Evolutionary conservation across 2,888 invertebrate genomes (phyloP).

Genomic region (Timandra comae): DNA sequence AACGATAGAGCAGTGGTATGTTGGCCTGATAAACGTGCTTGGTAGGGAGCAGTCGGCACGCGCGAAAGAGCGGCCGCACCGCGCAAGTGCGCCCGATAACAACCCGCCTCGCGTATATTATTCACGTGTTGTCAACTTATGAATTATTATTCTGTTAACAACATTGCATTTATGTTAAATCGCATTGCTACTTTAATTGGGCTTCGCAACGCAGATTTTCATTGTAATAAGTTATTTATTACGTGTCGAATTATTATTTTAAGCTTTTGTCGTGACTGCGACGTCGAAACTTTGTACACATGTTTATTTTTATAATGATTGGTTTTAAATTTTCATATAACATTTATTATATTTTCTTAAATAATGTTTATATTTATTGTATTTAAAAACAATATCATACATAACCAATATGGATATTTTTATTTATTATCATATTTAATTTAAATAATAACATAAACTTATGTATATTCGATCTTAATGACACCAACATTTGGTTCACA

Average conservation of each 20-base stretch:
- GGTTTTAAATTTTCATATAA: too few relatives aligned
- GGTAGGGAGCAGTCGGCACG: constrained; percentile 49
- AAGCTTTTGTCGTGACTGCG: too few relatives aligned
- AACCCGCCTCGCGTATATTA: constrained; percentile 56
- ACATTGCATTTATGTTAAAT: constrained; percentile 45
- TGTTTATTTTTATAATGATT: too few relatives aligned
- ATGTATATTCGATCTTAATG: constrained; percentile 35
- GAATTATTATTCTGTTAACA: constrained; percentile 63
- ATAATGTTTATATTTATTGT: too few relatives aligned
- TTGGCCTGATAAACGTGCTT: constrained; percentile 21
- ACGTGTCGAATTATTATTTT: too few relatives aligned
- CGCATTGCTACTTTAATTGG: constrained; percentile 40
- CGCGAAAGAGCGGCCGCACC: constrained; percentile 52
- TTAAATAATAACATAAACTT: constrained; percentile 46
- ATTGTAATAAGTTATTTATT: constrained; percentile 19
- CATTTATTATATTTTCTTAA: too few relatives aligned
- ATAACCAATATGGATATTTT: too few relatives aligned
- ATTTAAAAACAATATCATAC: too few relatives aligned
- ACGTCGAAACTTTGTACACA: too few relatives aligned
- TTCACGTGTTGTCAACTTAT: constrained; percentile 70
- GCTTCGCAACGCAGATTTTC: constrained; percentile 27
- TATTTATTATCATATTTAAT: too few relatives aligned
- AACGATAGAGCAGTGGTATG: constrained; percentile 20
- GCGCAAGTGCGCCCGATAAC: constrained; percentile 66
- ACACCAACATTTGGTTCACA: constrained; percentile 27